phyloP scores from a whole-genome alignment of 2,113 vertebrate genomes.

The Percina caprodes region DNA sequence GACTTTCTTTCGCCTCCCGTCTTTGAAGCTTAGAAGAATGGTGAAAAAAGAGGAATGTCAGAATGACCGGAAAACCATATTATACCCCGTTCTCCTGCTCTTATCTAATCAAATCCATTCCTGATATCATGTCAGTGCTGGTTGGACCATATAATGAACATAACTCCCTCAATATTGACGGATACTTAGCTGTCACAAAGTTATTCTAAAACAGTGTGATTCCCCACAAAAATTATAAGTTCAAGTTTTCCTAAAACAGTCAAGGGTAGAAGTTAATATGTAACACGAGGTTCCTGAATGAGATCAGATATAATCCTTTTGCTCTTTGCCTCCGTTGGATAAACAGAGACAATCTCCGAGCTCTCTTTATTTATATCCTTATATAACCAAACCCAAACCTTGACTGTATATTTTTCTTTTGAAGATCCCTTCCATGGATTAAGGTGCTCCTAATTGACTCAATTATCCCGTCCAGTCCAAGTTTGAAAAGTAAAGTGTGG shows the following conservation, averaged over 20 bases:
- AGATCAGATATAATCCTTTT: conserved; percentile 69
- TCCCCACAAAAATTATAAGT: conserved; percentile 27
- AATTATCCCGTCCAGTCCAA: conserved; percentile 74
- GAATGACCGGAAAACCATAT: conserved; percentile 48
- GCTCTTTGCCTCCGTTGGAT: conserved; percentile 71
- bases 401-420: conserved; percentile 77
- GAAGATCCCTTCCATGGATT: conserved; percentile 76
- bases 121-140: neutral
- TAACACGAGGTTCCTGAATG: conserved; percentile 60
- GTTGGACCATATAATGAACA: neutral
- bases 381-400: conserved; percentile 70
- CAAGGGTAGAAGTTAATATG: conserved; percentile 58
- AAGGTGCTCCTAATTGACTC: conserved; percentile 79
- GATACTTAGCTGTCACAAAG: conserved; percentile 37
- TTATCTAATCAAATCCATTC: conserved; percentile 45
- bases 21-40: conserved; percentile 34
- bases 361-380: conserved; percentile 77
- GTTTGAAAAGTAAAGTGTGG: conserved; percentile 79
- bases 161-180: conserved; percentile 36
- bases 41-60: conserved; percentile 63
- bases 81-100: conserved; percentile 8
- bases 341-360: conserved; percentile 74
- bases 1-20: conserved; percentile 51
- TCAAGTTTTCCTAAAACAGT: conserved; percentile 63
- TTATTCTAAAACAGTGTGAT: conserved; percentile 41